Base-by-base conservation (phyloP, 2,888 invertebrate species). In the Lordiphosa andalusiaca region DNA sequence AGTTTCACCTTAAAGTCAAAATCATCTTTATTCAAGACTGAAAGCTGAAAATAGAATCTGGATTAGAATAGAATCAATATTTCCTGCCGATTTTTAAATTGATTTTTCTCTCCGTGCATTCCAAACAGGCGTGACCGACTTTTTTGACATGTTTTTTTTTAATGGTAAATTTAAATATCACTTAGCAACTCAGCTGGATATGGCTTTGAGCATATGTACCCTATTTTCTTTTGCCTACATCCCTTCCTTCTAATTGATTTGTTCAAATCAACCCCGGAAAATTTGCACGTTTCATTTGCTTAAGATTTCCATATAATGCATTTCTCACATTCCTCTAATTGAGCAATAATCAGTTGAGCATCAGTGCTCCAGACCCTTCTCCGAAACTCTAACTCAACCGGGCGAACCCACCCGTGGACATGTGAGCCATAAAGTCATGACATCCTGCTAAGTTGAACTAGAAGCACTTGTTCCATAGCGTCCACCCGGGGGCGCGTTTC, bases 391-490 rank as follows among this genome's bases (percentile, higher is more conserved):
- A 4, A 21, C 16, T 33, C 36, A 30, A 4, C 10, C 9, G 7
- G n/a, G 9, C 50, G 48, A 13, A 16, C 44, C 51, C 67, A 61
- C 66, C 67, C 46, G 66, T 47, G 55, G 54, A 41, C 44, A 53
- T 38, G 47, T 37, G 55, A 63, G 58, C 36, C 52, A 52, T 66
- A 46, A 49, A 58, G 52, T 58, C 66, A 65, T 56, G 63, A 65
- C 66, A 57, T 84, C 82, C 80, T 78, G 84, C 75, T 47, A 60
- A 64, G 82, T 59, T 44, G 39, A 63, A 76, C 73, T 81, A 70
- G 82, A 82, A 82, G 80, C 80, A 80, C 84, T 80, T 80, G 80
- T 84, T 82, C 64, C 50, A 47, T 50, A 47, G 35, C 53, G 50
- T 56, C 57, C 47, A 61, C 46, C 51, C 39, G 61, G 46, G 48